A percentile compares a stretch with the other conserved stretches of the same genome.
Evolutionary conservation across 2,888 invertebrate genomes (phyloP).

Genomic region (Zhuqinia jingwanae): DNA sequence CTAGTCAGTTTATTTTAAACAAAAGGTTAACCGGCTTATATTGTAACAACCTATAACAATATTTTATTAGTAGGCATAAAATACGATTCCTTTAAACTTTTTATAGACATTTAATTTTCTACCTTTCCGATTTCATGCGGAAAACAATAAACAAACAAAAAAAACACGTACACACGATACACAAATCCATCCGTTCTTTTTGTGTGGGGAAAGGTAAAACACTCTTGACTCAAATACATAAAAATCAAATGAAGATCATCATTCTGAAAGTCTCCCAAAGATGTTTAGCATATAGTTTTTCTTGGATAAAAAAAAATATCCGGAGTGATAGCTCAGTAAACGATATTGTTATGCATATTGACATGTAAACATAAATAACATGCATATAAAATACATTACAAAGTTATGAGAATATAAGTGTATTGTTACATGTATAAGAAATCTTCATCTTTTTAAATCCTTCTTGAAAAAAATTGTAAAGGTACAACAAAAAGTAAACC

Average conservation of each 20-base stretch:
- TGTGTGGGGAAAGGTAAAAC: background rate
- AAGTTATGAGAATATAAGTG: constrained; percentile 31
- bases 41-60: too few relatives aligned
- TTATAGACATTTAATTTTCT: constrained; percentile 57
- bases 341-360: background rate
- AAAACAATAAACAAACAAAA: constrained; percentile 61
- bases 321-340: background rate
- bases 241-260: constrained; percentile 20
- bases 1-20: background rate
- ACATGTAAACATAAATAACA: background rate
- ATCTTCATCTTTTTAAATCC: too few relatives aligned
- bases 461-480: too few relatives aligned
- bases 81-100: too few relatives aligned
- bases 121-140: constrained; percentile 58
- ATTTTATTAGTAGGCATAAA: too few relatives aligned
- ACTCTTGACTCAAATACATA: background rate
- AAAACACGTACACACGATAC: background rate
- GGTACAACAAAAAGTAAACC: too few relatives aligned
- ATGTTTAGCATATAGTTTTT: background rate
- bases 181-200: background rate
- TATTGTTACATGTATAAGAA: too few relatives aligned
- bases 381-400: background rate
- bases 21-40: too few relatives aligned
- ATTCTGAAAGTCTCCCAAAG: background rate
- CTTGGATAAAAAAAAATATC: constrained; percentile 32